phyloP scores from a whole-genome alignment of 2,888 invertebrate genomes.

The Campoplex nolae region DNA sequence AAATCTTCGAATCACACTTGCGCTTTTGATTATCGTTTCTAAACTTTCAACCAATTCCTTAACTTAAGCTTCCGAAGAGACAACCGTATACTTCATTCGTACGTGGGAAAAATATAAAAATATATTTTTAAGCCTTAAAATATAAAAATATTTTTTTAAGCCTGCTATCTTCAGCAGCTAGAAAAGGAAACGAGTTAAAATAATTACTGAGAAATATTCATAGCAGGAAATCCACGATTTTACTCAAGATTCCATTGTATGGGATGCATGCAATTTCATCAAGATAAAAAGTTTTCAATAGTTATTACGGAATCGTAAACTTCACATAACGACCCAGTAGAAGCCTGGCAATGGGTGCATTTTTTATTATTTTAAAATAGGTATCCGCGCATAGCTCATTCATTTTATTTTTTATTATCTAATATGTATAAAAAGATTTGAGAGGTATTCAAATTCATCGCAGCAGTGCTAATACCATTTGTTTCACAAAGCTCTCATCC shows the following conservation, averaged over 20 bases:
- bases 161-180: not conserved
- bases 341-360: not conserved
- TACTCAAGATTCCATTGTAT: not conserved
- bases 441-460: not conserved
- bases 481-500: not conserved
- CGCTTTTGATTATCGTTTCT: not conserved
- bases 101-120: not conserved
- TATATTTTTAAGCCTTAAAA: too few relatives aligned
- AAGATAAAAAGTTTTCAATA: not conserved
- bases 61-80: not conserved
- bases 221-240: not conserved
- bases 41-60: not conserved
- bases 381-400: not conserved
- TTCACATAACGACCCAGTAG: not conserved
- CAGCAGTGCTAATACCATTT: not conserved
- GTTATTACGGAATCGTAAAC: slow-evolving; percentile 18
- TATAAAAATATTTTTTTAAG: not conserved
- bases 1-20: slow-evolving; percentile 1
- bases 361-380: not conserved
- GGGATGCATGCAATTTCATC: slow-evolving; percentile 4
- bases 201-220: not conserved
- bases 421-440: not conserved
- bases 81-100: not conserved
- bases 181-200: not conserved
- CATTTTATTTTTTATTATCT: not conserved